Percentiles rank a stretch among this genome's conserved stretches.
Conservation (phyloP, 2,888 invertebrate genomes). For the Athrips mouffetella region DNA sequence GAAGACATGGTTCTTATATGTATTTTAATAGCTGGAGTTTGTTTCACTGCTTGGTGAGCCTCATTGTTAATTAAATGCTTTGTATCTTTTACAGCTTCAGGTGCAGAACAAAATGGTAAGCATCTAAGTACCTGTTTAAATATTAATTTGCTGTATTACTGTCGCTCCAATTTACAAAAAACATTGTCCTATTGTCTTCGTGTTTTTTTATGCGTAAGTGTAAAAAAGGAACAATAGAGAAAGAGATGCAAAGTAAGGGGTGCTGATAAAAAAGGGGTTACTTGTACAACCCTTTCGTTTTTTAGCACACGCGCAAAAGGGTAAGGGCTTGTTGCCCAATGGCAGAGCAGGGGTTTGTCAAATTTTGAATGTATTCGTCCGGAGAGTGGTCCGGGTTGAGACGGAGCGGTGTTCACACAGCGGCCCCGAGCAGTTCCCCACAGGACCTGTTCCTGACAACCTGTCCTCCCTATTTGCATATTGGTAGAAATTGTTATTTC, state of each 20-base stretch:
- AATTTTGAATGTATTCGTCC: conserved; percentile 63
- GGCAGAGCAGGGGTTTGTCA: conserved; percentile 49
- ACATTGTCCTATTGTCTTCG: no score
- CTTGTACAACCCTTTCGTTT: conserved; percentile 70
- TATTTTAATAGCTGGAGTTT: neutral
- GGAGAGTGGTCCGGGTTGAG: conserved; percentile 34
- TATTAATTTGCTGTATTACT: no score
- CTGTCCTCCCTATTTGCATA: conserved; percentile 41
- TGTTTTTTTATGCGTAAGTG: neutral
- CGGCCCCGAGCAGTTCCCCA: conserved; percentile 47
- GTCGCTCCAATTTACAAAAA: no score
- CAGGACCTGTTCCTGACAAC: conserved; percentile 40
- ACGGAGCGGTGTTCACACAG: conserved; percentile 40
- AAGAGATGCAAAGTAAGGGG: conserved; percentile 51
- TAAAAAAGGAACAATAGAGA: conserved; percentile 14
- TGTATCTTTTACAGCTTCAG: no score
- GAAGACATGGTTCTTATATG: no score
- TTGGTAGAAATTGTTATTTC: conserved; percentile 6
- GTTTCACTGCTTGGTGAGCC: neutral
- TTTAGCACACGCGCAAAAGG: conserved; percentile 76
- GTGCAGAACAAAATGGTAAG: no score
- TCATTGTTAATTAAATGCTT: neutral
- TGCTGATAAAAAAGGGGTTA: conserved; percentile 62
- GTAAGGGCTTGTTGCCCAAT: conserved; percentile 65
- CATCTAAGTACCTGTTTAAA: no score